These are phyloP conservation scores for Raja brachyura DNA, from an alignment of 2,113 vertebrate genomes.

Conservation along the genomic window DNA sequence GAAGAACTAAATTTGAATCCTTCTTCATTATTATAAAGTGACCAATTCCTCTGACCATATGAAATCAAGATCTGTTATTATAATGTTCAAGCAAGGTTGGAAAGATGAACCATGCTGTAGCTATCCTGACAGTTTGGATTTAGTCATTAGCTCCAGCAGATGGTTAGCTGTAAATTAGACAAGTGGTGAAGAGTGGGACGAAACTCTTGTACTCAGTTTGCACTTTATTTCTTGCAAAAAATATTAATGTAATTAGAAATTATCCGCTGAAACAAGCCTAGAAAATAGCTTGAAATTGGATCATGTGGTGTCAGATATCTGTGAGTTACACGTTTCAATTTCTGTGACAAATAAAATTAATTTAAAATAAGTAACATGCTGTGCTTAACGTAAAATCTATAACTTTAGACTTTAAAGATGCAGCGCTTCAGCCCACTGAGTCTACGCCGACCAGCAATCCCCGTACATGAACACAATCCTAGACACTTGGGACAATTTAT, in stretches of 20 bases:
- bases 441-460: too few species aligned
- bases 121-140: neutral
- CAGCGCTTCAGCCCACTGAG: too few species aligned
- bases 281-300: too few species aligned
- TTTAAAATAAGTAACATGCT: too few species aligned
- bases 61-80: neutral
- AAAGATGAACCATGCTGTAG: neutral
- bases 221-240: neutral
- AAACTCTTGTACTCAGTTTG: too few species aligned
- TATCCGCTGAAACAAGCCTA: neutral
- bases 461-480: too few species aligned
- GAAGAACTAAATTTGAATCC: neutral
- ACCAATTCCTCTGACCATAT: neutral
- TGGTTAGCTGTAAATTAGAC: neutral
- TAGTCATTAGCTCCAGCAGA: neutral
- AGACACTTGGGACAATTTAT: too few species aligned
- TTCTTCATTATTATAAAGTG: neutral
- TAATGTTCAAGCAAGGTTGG: neutral
- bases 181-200: neutral
- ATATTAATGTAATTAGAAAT: neutral
- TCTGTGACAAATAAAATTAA: too few species aligned
- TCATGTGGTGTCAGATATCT: too few species aligned
- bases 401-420: too few species aligned
- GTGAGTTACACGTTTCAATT: too few species aligned
- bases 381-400: too few species aligned